Base-by-base conservation (phyloP, 1,140 invertebrate genomes). In the Euwallacea fornicatus region DNA sequence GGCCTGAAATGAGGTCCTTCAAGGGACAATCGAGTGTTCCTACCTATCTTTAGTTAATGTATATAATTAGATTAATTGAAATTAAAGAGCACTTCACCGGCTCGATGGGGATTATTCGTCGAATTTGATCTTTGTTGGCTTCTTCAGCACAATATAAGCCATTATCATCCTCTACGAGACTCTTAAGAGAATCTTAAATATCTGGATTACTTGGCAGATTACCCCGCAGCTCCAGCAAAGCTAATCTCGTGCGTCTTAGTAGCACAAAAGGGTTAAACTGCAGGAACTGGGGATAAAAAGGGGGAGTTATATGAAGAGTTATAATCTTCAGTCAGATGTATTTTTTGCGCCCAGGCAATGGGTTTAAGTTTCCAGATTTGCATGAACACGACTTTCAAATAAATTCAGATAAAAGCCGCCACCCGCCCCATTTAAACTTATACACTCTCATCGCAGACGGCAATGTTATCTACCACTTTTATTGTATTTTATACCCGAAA, bases 401-500 rank as follows among this genome's bases (percentile, higher is more conserved):
- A 63, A n/a, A 63, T 63, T 63, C 47, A 44, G 47, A 63, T 63
- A 63, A 46, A 44, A 47, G n/a, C 10, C 59, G n/a, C 10, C 59
- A 61, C 59, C 59, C 59, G 21, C 21, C 21, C 42, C 3, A 21
- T 13, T 56, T 61, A 42, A 41, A 58, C 55, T 43, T 43, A 43
- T 42, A 43, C 33, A 43, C 42, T 61, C 55, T 16, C 59, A 43
- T 10, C 59, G 42, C 15, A 64, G 42, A 46, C 61, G 42, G 21
- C 61, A 64, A 64, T 64, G 16, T 64, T 64, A 64, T 64, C 61
- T 64, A 50, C 53, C 53, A 55, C 47, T 66, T 66, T 66, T 66
- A 66, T 66, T 66, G 47, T 54, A 59, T 67, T 67, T 60, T 67
- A 60, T 47, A 46, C 59, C 66, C 42, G n/a, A 60, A 67, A 59